Conservation (phyloP, 2,888 invertebrate genomes). For the Diarsia rubi region DNA sequence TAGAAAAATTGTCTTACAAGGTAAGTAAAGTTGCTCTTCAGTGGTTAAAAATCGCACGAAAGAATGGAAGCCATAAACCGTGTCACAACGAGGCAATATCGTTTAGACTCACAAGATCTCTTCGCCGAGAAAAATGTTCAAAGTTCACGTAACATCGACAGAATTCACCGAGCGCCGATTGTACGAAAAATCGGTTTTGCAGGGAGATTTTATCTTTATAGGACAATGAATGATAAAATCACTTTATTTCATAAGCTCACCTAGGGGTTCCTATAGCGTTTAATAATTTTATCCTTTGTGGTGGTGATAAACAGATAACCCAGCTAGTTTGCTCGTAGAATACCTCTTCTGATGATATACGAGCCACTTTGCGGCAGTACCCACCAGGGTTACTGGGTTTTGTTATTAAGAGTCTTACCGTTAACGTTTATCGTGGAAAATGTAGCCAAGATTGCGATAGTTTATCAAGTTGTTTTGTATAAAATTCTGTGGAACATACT, state of each 20-base stretch:
- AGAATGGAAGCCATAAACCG: constrained; percentile 36
- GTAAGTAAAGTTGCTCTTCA: neutral
- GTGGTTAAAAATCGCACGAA: constrained; percentile 31
- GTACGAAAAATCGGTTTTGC: constrained; percentile 41
- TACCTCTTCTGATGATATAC: constrained; percentile 69
- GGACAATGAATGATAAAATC: constrained; percentile 59
- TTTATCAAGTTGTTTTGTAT: constrained; percentile 46
- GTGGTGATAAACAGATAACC: constrained; percentile 62
- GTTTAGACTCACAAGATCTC: constrained; percentile 45
- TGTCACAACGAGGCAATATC: constrained; percentile 50
- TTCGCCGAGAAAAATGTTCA: constrained; percentile 55
- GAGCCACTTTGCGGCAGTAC: constrained; percentile 69
- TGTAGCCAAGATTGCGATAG: constrained; percentile 47
- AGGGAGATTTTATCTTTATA: constrained; percentile 55
- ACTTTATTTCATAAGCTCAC: constrained; percentile 57
- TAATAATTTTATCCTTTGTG: constrained; percentile 70
- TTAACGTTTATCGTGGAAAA: constrained; percentile 46
- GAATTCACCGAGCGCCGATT: constrained; percentile 33
- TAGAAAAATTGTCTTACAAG: neutral
- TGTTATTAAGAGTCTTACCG: constrained; percentile 47
- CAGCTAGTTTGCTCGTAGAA: constrained; percentile 65
- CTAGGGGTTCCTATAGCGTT: constrained; percentile 57
- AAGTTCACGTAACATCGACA: constrained; percentile 42
- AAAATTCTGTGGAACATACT: constrained; percentile 33
- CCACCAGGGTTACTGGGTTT: constrained; percentile 59